A percentile compares a stretch with the other conserved stretches of the same genome.
These are phyloP conservation scores for Hypothenemus hampei DNA, from an alignment of 1,140 invertebrate species.

Conservation along the genomic window DNA sequence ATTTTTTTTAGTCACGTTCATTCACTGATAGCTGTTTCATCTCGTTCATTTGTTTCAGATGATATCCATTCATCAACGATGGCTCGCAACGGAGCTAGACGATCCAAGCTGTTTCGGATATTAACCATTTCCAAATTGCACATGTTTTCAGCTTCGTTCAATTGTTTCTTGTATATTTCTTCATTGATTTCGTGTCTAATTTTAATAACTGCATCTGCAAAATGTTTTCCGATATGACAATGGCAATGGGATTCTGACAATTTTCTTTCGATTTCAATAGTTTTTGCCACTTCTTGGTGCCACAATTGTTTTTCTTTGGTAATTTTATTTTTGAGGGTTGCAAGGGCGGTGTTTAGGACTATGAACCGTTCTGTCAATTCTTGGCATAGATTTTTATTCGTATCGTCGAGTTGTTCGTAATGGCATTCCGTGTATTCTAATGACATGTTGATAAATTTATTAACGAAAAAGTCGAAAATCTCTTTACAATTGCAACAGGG, in stretches of 20 bases:
- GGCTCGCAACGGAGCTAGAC: constrained; percentile 48
- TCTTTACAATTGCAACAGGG: too few species aligned
- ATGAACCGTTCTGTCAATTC: constrained; percentile 14
- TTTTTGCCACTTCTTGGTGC: constrained; percentile 34
- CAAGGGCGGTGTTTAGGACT: constrained; percentile 7
- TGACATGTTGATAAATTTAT: too few species aligned
- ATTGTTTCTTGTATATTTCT: constrained; percentile 48
- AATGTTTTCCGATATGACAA: not conserved
- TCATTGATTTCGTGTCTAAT: constrained; percentile 40
- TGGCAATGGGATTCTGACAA: constrained; percentile 7
- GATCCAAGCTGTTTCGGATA: constrained; percentile 51
- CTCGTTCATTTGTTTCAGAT: too few species aligned
- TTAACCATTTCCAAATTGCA: constrained; percentile 51
- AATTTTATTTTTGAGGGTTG: constrained; percentile 18
- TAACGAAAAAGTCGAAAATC: too few species aligned
- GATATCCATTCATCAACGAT: constrained; percentile 38
- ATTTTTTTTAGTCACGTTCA: too few species aligned
- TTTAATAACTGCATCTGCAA: constrained; percentile 7
- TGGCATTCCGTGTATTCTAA: too few species aligned
- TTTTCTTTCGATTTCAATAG: constrained; percentile 16
- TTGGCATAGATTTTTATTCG: too few species aligned
- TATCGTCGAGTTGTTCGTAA: too few species aligned
- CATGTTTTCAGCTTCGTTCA: constrained; percentile 53
- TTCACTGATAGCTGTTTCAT: too few species aligned
- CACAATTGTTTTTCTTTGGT: constrained; percentile 33